Base-by-base conservation (phyloP, 2,797 vertebrate species). In the Mus spretus region DNA sequence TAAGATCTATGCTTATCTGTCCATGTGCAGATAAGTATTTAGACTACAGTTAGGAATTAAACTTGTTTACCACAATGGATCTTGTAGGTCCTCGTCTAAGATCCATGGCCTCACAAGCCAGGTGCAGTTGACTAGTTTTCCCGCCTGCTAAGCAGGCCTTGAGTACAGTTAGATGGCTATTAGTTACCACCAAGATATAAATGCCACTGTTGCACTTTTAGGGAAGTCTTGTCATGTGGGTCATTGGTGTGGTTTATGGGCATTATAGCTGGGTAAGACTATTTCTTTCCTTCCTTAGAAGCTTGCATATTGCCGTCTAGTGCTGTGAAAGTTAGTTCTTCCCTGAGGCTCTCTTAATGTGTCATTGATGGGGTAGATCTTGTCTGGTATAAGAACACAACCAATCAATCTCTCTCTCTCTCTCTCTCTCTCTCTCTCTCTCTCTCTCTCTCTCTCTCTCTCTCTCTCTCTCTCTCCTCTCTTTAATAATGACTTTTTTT, bases 401-500 rank as follows among this genome's bases (percentile, higher is more conserved):
- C 22, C 81, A 91, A 12, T 93, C 47, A 37, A 4, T 67, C 65
- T 31, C 3, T 28, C 63, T 14, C 65, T 14, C 13, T 14, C n/a
- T n/a, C n/a, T n/a, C n/a, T 22, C 61, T n/a, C n/a, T n/a, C 61
- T 26, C 61, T 26, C 61, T 63, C 2, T 63, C 61, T 28, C 61
- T 63, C 61, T 63, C 61, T 12, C 26, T 63, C 61, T 63, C 61
- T 63, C 24, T 28, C 61, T 63, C 22, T 61, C 59, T 26, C 22
- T 24, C 59, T 61, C 22, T 24, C 59, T 28, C 24, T 63, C 24
- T 63, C 61, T 63, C 24, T 12, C 61, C 93, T 81, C 85, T 94
- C 91, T 79, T 84, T 50, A 94, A 57, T 80, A 90, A 65, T 89
- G 83, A 34, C 28, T 59, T 94, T 95, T 94, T 91, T 55, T 55